A percentile compares a stretch with the other conserved stretches of the same genome.
Evolutionary conservation across 2,888 invertebrate species (phyloP).

Genomic region (Alviniconcha strummeri): DNA sequence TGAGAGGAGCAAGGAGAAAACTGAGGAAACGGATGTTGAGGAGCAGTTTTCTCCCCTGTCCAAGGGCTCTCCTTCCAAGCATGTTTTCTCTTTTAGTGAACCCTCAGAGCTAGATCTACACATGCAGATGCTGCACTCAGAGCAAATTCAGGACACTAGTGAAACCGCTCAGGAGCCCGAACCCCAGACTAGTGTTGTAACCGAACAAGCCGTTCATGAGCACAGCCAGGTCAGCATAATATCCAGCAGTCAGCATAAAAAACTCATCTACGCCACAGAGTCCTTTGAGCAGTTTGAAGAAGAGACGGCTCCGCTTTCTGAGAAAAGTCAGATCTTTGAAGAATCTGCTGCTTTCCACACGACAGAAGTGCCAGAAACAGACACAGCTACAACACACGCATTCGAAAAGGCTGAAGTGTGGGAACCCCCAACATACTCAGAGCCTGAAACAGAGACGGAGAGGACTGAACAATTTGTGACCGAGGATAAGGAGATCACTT

Average conservation of each 20-base stretch:
- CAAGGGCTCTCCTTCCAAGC: constrained; percentile 61
- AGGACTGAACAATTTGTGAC: no score
- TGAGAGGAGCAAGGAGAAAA: constrained; percentile 66
- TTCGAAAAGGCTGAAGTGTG: neutral
- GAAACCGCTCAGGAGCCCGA: neutral
- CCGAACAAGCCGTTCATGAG: neutral
- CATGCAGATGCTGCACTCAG: constrained; percentile 12
- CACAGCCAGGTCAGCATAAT: neutral
- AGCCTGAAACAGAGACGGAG: neutral
- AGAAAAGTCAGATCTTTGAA: constrained; percentile 10
- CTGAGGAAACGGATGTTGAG: constrained; percentile 70
- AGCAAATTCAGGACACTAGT: neutral
- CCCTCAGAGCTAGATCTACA: constrained; percentile 42
- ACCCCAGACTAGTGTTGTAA: neutral
- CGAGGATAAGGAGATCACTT: no score
- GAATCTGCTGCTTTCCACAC: constrained; percentile 10
- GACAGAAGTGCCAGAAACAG: constrained; percentile 24
- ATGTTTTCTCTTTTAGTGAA: constrained; percentile 60
- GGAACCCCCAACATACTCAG: neutral
- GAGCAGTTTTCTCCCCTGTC: constrained; percentile 67
- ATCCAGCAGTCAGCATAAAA: neutral
- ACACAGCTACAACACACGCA: neutral
- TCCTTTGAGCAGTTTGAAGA: constrained; percentile 32
- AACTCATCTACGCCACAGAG: constrained; percentile 21
- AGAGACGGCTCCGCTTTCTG: constrained; percentile 18